Conservation (phyloP, 2,888 invertebrate species). For the Eurytoma californica region DNA sequence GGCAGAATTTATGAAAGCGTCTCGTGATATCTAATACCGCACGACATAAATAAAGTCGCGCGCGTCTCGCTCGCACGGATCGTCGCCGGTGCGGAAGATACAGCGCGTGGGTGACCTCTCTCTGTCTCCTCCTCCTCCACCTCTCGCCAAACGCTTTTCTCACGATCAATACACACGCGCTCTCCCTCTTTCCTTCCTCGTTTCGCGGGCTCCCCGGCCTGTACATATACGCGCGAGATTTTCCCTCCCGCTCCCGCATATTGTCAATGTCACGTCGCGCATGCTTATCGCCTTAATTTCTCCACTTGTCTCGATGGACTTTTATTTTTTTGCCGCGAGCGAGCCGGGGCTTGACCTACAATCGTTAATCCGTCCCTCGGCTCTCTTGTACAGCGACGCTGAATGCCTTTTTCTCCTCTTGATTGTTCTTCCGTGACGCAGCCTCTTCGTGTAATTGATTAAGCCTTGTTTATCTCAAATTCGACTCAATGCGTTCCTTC, state of each 20-base stretch:
- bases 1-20: slow-evolving; percentile 1
- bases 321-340: neutral
- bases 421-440: neutral
- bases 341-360: slow-evolving; percentile 24
- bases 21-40: neutral
- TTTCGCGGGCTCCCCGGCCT: neutral
- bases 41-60: slow-evolving; percentile 36
- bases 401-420: neutral
- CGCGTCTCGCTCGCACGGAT: neutral
- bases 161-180: slow-evolving; percentile 49
- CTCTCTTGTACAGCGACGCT: neutral
- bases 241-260: slow-evolving; percentile 4
- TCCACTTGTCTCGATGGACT: neutral
- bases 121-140: slow-evolving; percentile 8
- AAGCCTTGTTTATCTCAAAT: too few species aligned
- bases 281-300: slow-evolving; percentile 44
- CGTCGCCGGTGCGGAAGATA: slow-evolving; percentile 17
- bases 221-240: neutral
- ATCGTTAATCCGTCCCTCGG: neutral
- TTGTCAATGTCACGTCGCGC: slow-evolving; percentile 35
- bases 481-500: too few species aligned
- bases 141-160: slow-evolving; percentile 28
- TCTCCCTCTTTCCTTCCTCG: neutral
- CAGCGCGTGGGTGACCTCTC: slow-evolving; percentile 18
- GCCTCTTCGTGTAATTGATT: neutral